phyloP scores from a whole-genome alignment of 2,888 invertebrate genomes.

The Trypoxylon attenuatum region DNA sequence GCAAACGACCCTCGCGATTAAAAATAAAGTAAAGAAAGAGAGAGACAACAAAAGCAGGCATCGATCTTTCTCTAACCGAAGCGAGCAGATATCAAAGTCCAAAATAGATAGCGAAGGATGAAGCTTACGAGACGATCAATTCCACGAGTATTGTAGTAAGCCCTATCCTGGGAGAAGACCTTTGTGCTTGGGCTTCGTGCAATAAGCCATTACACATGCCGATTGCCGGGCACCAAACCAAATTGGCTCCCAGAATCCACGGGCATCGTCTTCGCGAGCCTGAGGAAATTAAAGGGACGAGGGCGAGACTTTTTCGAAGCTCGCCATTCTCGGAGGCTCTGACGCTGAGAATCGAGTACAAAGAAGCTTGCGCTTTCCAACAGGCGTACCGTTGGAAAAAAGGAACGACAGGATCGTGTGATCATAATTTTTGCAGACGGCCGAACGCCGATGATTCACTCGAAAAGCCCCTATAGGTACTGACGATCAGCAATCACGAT shows the following conservation, averaged over 20 bases:
- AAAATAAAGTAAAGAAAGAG: neutral
- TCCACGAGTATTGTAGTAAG: no score
- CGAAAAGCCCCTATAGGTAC: constrained; percentile 47
- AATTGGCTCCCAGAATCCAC: constrained; percentile 26
- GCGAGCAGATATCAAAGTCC: no score
- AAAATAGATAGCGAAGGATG: no score
- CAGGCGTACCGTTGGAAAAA: constrained; percentile 7
- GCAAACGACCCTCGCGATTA: neutral
- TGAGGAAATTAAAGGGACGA: constrained; percentile 31
- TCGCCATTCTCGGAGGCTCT: no score
- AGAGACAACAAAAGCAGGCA: neutral
- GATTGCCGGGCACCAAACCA: constrained; percentile 14
- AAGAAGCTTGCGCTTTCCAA: neutral
- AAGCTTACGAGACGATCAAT: no score
- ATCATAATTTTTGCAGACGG: constrained; percentile 57
- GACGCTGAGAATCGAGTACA: no score
- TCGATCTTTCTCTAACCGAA: no score
- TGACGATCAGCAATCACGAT: constrained; percentile 63
- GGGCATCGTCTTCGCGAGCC: neutral
- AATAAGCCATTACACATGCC: constrained; percentile 32
- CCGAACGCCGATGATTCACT: constrained; percentile 55
- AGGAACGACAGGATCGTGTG: constrained; percentile 50
- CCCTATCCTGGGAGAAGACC: no score
- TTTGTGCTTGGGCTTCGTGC: neutral
- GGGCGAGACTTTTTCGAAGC: constrained; percentile 15